Base-by-base conservation (phyloP, 2,113 vertebrate genomes). In the Xiphophorus hellerii region DNA sequence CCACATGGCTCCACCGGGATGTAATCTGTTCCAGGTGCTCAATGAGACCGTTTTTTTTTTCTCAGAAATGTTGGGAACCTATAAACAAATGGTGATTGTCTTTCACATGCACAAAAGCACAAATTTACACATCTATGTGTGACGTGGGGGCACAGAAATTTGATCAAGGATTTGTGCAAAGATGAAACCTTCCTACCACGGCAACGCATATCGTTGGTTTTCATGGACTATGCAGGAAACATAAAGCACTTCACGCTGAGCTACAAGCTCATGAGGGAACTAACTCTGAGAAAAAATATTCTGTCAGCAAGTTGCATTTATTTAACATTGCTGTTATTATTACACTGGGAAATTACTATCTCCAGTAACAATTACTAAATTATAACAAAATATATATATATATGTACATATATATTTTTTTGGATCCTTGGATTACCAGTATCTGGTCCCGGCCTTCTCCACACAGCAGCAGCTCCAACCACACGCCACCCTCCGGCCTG, bases 11-110 rank as follows among this genome's bases (percentile, higher is more conserved):
- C 77, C 66, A 70, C 29, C n/a, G 64, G 60, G 60, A 62, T 79
- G 44, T 93, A 89, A 94, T 93, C 72, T 66, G 58, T 93, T 90
- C 92, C 91, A 93, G 89, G 77, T 92, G 90, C 48, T 9, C n/a
- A 54, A 1, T 3, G 61, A 72, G 51, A 33, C 29, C 27, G 7
- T 69, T 30, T 31, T 33, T 63, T 58, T 28, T 7, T 5, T 31
- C 33, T 67, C 10, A 28, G 27, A 15, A 71, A 77, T 60, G 51
- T 22, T 69, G 27, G n/a, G 14, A 30, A 80, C 2, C 4, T 62
- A 78, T 22, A 71, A 37, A 80, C 27, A 86, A 37, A 64, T 12
- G 22, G 20, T 15, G 20, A 29, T 2, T 67, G 15, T 28, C 13
- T 44, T n/a, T 68, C 62, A 65, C 29, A 48, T 14, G 61, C 25